Percentiles rank a stretch among this genome's conserved stretches.
These are phyloP conservation scores for Bombus balteatus DNA, from an alignment of 1,140 invertebrate genomes.

Conservation along the genomic window DNA sequence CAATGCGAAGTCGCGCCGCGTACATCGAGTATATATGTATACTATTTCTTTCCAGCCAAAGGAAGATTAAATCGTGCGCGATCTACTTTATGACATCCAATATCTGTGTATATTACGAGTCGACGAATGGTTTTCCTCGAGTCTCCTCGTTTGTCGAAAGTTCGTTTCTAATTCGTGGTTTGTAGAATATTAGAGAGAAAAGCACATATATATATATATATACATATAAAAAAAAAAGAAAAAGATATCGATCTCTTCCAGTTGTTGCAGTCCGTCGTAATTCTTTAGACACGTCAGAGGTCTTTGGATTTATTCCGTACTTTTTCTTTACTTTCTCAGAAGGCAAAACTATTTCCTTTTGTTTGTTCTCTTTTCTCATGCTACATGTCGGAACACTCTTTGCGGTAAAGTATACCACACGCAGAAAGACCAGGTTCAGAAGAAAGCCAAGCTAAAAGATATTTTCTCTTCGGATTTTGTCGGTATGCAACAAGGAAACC, in stretches of 20 bases:
- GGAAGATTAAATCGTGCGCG: conserved; percentile 43
- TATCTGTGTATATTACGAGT: conserved; percentile 2
- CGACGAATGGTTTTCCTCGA: neutral
- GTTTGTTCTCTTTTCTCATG: conserved; percentile 80
- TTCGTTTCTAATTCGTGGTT: neutral
- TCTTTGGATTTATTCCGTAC: conserved; percentile 13
- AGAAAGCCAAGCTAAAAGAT: conserved; percentile 90
- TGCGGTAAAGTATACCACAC: conserved; percentile 87
- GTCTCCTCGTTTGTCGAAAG: neutral
- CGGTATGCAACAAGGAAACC: conserved; percentile 80
- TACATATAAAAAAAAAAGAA: neutral
- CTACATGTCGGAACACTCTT: conserved; percentile 76
- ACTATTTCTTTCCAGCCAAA: conserved; percentile 36
- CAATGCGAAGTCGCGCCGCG: conserved; percentile 35
- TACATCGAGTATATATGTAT: conserved; percentile 46
- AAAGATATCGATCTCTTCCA: conserved; percentile 51
- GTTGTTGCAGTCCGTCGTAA: conserved; percentile 36
- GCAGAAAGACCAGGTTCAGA: conserved; percentile 87
- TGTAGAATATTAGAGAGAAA: neutral
- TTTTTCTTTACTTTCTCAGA: conserved; percentile 48
- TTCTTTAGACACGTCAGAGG: conserved; percentile 29
- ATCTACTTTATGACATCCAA: conserved; percentile 26
- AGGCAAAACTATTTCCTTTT: conserved; percentile 70
- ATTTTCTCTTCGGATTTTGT: conserved; percentile 89
- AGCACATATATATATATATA: neutral